These are phyloP conservation scores for Dipodomys spectabilis DNA, from an alignment of 2,113 vertebrate genomes.

Conservation along the genomic window DNA sequence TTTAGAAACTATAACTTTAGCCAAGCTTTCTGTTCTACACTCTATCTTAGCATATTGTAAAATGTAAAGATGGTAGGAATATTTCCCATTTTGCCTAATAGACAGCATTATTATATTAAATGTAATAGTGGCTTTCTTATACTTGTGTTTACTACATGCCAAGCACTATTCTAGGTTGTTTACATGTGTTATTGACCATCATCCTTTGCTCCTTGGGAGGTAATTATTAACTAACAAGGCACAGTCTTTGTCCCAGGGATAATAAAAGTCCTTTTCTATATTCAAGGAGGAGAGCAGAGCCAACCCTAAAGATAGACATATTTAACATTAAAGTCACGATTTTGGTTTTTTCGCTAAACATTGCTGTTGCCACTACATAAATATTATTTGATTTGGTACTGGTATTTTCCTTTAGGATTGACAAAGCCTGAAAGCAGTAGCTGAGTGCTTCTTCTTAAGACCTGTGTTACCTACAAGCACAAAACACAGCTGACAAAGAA, in stretches of 20 bases:
- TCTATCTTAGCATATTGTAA: background rate
- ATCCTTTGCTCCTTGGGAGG: background rate
- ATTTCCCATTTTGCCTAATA: background rate
- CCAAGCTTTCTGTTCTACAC: background rate
- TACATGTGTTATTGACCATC: background rate
- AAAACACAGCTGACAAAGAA: background rate
- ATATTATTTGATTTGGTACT: background rate
- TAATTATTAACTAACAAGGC: background rate
- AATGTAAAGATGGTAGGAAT: conserved; percentile 8
- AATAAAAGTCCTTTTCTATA: background rate
- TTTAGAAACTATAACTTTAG: conserved; percentile 29
- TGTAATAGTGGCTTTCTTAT: background rate
- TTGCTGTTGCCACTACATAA: conserved; percentile 21
- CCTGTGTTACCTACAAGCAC: background rate
- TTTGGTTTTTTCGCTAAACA: background rate
- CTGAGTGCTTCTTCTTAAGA: background rate
- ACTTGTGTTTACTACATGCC: background rate
- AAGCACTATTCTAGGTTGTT: background rate
- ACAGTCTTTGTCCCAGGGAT: background rate
- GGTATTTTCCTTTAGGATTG: background rate
- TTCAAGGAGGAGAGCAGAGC: background rate
- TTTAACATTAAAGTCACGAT: background rate
- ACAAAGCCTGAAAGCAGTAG: conserved; percentile 7
- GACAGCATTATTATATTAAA: background rate
- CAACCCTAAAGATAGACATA: background rate